Base-by-base conservation (phyloP, 2,888 invertebrate species). In the Adelognathus sp. region DNA sequence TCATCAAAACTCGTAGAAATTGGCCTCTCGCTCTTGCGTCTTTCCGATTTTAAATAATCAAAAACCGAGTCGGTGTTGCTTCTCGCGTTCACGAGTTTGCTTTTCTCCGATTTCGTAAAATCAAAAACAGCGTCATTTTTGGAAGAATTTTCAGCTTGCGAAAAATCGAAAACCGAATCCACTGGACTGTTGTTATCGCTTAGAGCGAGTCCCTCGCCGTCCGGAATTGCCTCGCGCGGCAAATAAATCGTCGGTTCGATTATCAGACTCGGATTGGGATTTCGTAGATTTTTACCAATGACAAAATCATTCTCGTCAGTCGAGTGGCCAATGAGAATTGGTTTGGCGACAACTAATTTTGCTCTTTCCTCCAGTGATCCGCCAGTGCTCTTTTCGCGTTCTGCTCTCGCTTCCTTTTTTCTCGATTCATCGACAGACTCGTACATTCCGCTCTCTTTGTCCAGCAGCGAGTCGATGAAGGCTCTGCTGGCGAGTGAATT, bases 231-330 rank as follows among this genome's bases (percentile, higher is more conserved):
- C 33, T 66, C 52, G 54, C 69, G 76, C 9, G 79, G 77, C 27
- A 75, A 36, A 11, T 54, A 79, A 60, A 84, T 82, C 44, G 56
- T 81, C 29, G 81, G 83, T 21, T 74, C 79, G 21, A 81, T 80
- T 61, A 82, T 82, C 21, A 81, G 41, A 27, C 77, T 52, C 31
- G 81, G 81, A 76, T 81, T 83, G 11, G 83, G 80, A 75, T 84
- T 83, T 9, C 41, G 71, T 16, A 81, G 61, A 4, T 31, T 76
- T 24, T 58, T 80, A 5, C 73, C 76, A 11, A 76, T 69, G 0
- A 64, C 46, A n/a, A 60, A 77, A 69, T 83, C 79, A 46, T 78
- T 63, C 1, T 33, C 56, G 5, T 9, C 44, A 11, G 16, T 31
- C 0, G 71, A 41, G 63, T 82, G 63, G 0, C 56, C 66, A 36